phyloP scores from a whole-genome alignment of 2,888 invertebrate genomes.

The Drosophila incognita region DNA sequence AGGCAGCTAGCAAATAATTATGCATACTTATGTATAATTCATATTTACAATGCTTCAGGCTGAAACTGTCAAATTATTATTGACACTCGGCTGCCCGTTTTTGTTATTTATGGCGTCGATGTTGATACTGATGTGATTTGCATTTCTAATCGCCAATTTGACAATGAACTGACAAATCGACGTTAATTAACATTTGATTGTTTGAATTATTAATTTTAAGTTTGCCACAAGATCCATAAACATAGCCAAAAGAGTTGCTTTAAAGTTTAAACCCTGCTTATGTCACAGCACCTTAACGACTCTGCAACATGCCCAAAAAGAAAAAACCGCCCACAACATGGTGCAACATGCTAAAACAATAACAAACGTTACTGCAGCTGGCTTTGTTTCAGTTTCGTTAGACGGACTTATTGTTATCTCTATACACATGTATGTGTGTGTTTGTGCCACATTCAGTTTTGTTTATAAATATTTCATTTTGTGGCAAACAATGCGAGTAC shows the following conservation, averaged over 20 bases:
- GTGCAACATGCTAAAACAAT: slow-evolving; percentile 17
- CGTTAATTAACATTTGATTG: slow-evolving; percentile 48
- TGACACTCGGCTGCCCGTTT: slow-evolving; percentile 49
- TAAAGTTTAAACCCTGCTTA: not conserved
- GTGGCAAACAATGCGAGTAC: slow-evolving; percentile 66
- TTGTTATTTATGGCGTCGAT: slow-evolving; percentile 44
- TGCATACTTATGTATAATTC: slow-evolving; percentile 24
- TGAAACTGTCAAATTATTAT: slow-evolving; percentile 58
- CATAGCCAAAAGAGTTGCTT: not conserved
- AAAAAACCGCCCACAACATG: slow-evolving; percentile 4
- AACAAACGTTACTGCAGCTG: slow-evolving; percentile 13
- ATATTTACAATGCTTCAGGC: slow-evolving; percentile 17
- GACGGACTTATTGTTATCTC: slow-evolving; percentile 48
- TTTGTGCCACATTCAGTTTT: slow-evolving; percentile 75
- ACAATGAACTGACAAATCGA: slow-evolving; percentile 66
- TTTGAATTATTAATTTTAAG: slow-evolving; percentile 41
- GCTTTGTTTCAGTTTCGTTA: slow-evolving; percentile 45
- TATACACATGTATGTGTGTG: slow-evolving; percentile 16
- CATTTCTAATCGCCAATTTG: slow-evolving; percentile 56
- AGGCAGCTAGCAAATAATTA: slow-evolving; percentile 21
- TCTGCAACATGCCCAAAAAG: slow-evolving; percentile 8
- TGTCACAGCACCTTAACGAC: slow-evolving; percentile 5
- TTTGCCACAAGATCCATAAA: not conserved
- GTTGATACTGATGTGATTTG: slow-evolving; percentile 43
- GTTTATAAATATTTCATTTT: slow-evolving; percentile 72